A percentile compares a stretch with the other conserved stretches of the same genome.
Conservation (phyloP, 2,113 vertebrate genomes). For the Indicator maculatus region DNA sequence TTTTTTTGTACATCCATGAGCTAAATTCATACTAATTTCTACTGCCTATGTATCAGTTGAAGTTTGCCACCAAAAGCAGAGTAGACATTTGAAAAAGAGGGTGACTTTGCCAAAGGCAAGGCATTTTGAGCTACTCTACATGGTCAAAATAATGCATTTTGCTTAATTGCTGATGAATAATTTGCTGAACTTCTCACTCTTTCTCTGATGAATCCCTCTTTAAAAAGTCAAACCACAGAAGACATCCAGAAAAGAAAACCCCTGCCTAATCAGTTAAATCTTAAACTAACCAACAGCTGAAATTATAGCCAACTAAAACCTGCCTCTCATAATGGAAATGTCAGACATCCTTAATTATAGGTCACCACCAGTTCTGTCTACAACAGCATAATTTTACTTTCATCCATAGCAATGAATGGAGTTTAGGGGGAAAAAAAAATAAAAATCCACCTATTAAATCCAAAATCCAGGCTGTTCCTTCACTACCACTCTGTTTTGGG, state of each 20-base stretch:
- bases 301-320: neutral
- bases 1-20: neutral
- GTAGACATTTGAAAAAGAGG: neutral
- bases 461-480: constrained; percentile 15
- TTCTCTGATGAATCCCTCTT: neutral
- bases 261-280: constrained; percentile 5
- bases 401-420: constrained; percentile 15
- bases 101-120: neutral
- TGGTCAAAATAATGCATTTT: neutral
- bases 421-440: neutral
- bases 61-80: neutral
- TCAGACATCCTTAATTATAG: constrained; percentile 11
- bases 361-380: neutral
- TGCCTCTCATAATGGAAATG: constrained; percentile 14
- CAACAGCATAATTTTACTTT: neutral
- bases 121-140: neutral
- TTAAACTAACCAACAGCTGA: neutral
- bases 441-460: neutral
- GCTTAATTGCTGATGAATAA: neutral
- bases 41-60: neutral
- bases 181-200: neutral
- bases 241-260: neutral
- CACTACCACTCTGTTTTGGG: neutral
- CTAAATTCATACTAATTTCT: neutral
- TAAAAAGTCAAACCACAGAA: neutral